A percentile compares a stretch with the other conserved stretches of the same genome.
Conservation (phyloP, 2,888 invertebrate species). For the Caenorhabditis doughertyi region DNA sequence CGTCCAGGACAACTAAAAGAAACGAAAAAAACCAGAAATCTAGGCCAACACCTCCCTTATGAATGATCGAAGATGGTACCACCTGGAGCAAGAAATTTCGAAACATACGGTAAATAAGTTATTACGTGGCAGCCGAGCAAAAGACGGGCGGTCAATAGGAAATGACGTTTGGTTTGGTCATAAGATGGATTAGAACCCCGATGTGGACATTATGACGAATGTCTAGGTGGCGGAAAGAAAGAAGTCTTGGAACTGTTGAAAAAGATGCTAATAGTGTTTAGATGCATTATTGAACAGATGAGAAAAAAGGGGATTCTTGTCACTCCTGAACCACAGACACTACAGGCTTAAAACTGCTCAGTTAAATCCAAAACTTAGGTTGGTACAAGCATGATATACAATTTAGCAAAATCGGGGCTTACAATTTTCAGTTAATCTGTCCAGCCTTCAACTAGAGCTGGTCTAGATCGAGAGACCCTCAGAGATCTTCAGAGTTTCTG, state of each 20-base stretch:
- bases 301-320: no score
- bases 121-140: slow-evolving; percentile 37
- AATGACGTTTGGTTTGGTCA: slow-evolving; percentile 54
- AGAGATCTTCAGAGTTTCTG: no score
- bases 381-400: no score
- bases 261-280: background rate
- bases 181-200: slow-evolving; percentile 51
- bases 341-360: no score
- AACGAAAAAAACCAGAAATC: slow-evolving; percentile 12
- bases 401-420: no score
- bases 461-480: no score
- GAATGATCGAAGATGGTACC: slow-evolving; percentile 15
- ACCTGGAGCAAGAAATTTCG: slow-evolving; percentile 23
- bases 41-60: background rate
- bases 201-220: slow-evolving; percentile 61
- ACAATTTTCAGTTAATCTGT: no score
- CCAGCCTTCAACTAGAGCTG: no score
- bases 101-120: slow-evolving; percentile 15
- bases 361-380: no score
- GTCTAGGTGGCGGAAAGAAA: background rate
- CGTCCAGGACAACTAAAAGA: background rate
- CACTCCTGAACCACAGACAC: no score
- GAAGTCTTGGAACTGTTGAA: slow-evolving; percentile 4
- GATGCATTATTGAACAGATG: no score
- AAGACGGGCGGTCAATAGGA: slow-evolving; percentile 33